phyloP scores from a whole-genome alignment of 2,797 vertebrate genomes.

The Hydrophis major region DNA sequence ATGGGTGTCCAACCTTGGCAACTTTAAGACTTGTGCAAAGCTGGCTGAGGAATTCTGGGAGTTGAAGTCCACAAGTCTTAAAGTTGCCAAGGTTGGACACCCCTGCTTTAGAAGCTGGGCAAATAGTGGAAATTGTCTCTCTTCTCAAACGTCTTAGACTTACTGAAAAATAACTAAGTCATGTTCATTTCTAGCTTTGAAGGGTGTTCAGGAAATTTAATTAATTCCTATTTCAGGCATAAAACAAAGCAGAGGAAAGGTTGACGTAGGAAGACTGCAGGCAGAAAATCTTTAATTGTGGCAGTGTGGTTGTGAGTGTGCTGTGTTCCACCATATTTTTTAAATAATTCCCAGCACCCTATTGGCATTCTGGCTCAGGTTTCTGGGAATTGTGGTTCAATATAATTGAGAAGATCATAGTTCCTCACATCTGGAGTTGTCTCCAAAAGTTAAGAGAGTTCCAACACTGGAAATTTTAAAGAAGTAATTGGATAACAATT shows the following conservation, averaged over 20 bases:
- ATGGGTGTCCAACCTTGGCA: too few relatives aligned
- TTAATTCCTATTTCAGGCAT: background rate
- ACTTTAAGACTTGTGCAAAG: too few relatives aligned
- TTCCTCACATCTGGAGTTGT: background rate
- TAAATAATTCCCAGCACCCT: background rate
- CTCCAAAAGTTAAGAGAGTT: too few relatives aligned
- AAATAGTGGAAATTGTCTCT: background rate
- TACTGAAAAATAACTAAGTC: background rate
- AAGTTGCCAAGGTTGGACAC: too few relatives aligned
- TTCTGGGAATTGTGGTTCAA: background rate
- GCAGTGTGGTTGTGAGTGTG: background rate
- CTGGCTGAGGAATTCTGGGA: too few relatives aligned
- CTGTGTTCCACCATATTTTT: background rate
- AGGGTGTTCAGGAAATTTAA: too few relatives aligned
- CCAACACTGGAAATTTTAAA: too few relatives aligned
- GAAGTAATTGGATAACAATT: too few relatives aligned
- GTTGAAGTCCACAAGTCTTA: too few relatives aligned
- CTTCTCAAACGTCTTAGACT: background rate
- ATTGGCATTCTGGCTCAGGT: background rate
- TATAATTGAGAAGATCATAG: background rate
- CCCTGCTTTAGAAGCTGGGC: background rate
- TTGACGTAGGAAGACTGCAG: background rate
- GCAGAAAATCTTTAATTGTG: background rate
- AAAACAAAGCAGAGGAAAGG: background rate
- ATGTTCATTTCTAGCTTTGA: background rate